Conservation (phyloP, 2,797 vertebrate genomes). For the Anolis apletophallus region DNA sequence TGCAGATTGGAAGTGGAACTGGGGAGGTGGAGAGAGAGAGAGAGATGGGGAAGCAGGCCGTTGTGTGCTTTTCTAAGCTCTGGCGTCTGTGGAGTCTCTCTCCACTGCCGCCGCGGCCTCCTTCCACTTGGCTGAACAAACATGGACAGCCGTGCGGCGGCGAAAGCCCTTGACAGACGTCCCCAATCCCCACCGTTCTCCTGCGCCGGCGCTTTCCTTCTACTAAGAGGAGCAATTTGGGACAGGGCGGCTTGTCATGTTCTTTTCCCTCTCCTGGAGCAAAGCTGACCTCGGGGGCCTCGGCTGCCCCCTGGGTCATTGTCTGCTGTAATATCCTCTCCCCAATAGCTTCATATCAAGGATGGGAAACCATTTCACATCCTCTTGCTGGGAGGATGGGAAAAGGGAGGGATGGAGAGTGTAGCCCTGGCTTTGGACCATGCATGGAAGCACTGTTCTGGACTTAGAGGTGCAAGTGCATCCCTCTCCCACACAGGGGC, state of each 20-base stretch:
- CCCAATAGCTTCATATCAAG: background rate
- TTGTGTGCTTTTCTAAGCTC: slow-evolving; percentile 21
- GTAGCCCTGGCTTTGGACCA: background rate
- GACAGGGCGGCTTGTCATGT: slow-evolving; percentile 23
- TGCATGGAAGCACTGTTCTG: background rate
- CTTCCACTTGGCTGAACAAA: slow-evolving; percentile 71
- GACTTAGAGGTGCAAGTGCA: too few relatives aligned
- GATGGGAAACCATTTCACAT: background rate
- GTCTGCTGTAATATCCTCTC: background rate
- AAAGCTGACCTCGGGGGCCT: background rate
- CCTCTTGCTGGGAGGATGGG: background rate
- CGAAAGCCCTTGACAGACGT: slow-evolving; percentile 61
- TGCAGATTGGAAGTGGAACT: slow-evolving; percentile 26
- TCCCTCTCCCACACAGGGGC: background rate
- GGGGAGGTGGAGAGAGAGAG: background rate
- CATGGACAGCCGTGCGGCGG: slow-evolving; percentile 62
- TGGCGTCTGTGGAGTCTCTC: slow-evolving; percentile 57
- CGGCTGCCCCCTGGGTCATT: fast-evolving
- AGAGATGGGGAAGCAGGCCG: background rate
- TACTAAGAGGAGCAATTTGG: slow-evolving; percentile 45
- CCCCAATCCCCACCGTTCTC: slow-evolving; percentile 39
- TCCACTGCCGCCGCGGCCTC: slow-evolving; percentile 35
- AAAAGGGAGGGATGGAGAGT: too few relatives aligned
- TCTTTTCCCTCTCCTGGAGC: background rate
- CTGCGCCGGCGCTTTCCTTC: slow-evolving; percentile 38